Conservation (phyloP, 1,140 invertebrate genomes). For the Papilio xuthus region DNA sequence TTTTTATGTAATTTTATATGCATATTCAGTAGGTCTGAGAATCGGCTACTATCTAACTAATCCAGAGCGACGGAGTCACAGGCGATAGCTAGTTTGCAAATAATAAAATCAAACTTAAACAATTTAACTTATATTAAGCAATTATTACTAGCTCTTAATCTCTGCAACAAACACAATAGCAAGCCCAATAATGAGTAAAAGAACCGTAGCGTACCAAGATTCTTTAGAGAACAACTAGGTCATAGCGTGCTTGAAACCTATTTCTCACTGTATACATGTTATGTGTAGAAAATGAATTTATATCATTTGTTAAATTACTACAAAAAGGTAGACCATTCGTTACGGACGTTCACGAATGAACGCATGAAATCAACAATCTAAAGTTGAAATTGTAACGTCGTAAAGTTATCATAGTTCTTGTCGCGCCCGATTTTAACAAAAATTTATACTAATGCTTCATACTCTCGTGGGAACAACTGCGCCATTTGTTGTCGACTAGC, state of each 20-base stretch:
- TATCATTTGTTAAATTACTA: slow-evolving; percentile 24
- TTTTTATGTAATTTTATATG: no score
- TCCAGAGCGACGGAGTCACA: no score
- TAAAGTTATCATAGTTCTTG: background rate
- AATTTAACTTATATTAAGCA: background rate
- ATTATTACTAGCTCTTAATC: background rate
- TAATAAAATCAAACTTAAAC: background rate
- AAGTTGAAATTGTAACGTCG: background rate
- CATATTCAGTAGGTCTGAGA: no score
- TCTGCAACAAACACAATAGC: background rate
- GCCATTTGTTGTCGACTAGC: no score
- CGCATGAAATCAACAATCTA: slow-evolving; percentile 10
- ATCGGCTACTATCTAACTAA: no score
- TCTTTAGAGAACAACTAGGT: slow-evolving; percentile 8
- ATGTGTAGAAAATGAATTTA: slow-evolving; percentile 25
- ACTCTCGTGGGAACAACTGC: no score
- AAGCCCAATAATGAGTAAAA: background rate
- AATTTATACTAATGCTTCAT: no score
- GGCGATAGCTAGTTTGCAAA: no score
- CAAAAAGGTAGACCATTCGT: background rate
- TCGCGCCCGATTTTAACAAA: no score
- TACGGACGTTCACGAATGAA: slow-evolving; percentile 12
- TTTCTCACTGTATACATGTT: slow-evolving; percentile 12
- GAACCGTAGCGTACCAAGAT: background rate
- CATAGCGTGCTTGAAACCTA: slow-evolving; percentile 19